Percentiles rank a stretch among this genome's conserved stretches.
Conservation (phyloP, 2,888 invertebrate genomes). For the Sipha maydis region DNA sequence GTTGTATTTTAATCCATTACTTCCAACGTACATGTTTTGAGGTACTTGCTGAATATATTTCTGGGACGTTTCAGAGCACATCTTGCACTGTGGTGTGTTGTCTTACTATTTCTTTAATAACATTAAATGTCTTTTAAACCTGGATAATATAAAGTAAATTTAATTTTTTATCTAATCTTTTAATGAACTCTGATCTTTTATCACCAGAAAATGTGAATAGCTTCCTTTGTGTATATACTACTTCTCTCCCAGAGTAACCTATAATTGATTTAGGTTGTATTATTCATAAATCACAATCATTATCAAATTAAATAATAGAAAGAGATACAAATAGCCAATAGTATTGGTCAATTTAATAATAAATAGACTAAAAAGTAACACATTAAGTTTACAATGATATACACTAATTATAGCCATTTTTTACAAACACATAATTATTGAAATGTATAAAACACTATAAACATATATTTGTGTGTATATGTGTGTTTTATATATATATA, state of each 20-base stretch:
- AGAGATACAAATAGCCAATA: neutral
- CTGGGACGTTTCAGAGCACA: conserved; percentile 25
- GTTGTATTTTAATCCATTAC: neutral
- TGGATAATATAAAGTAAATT: conserved; percentile 15
- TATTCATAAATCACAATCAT: conserved; percentile 5
- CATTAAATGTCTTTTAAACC: conserved; percentile 25
- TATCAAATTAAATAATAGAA: neutral
- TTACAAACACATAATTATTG: neutral
- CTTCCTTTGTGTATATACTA: conserved; percentile 39
- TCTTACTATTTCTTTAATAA: neutral
- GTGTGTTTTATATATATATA: too few relatives aligned
- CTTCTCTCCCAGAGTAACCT: neutral
- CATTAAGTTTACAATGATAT: neutral
- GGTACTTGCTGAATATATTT: neutral
- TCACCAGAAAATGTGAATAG: conserved; percentile 22
- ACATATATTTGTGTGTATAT: too few relatives aligned
- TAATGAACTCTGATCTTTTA: conserved; percentile 47
- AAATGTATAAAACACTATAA: neutral
- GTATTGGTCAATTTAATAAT: neutral
- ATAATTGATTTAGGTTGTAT: conserved; percentile 35
- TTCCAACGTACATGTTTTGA: conserved; percentile 5
- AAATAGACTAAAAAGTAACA: neutral
- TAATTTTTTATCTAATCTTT: conserved; percentile 35
- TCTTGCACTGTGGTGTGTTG: conserved; percentile 9
- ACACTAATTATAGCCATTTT: neutral